Conservation (phyloP, 2,113 vertebrate genomes). For the Rhea pennata region DNA sequence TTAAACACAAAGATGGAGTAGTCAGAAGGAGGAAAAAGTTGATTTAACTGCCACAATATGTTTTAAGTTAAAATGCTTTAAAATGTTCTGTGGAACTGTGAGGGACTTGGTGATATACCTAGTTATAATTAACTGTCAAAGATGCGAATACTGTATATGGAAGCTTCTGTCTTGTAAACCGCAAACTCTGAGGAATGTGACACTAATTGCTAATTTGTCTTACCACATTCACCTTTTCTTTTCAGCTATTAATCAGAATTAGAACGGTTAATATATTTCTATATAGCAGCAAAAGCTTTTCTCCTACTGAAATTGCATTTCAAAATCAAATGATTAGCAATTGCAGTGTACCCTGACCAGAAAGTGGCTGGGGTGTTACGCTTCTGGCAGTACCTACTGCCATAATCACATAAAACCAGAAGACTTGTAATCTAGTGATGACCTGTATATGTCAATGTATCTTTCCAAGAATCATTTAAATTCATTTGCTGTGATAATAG, state of each 20-base stretch:
- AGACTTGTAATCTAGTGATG: not conserved
- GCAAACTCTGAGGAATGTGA: not conserved
- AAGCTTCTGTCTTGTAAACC: not conserved
- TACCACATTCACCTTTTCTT: not conserved
- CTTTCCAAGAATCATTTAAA: not conserved
- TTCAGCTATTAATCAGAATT: not conserved
- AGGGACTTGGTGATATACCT: not conserved
- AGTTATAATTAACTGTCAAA: not conserved
- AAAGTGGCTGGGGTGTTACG: not conserved
- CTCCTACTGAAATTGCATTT: not conserved
- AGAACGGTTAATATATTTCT: not conserved
- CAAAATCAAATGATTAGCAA: not conserved
- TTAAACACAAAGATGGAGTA: not conserved
- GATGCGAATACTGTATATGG: not conserved
- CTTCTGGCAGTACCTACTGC: not conserved
- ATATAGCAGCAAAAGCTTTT: not conserved
- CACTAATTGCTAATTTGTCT: not conserved
- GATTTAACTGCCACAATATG: not conserved
- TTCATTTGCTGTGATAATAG: not conserved
- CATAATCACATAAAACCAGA: not conserved
- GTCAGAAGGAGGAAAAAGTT: rapidly evolving
- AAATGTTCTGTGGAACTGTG: not conserved
- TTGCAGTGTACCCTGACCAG: not conserved
- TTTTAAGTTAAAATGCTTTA: not conserved
- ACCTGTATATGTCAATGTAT: not conserved